Conservation (phyloP, 2,888 invertebrate species). For the Dasysyrphus tricinctus region DNA sequence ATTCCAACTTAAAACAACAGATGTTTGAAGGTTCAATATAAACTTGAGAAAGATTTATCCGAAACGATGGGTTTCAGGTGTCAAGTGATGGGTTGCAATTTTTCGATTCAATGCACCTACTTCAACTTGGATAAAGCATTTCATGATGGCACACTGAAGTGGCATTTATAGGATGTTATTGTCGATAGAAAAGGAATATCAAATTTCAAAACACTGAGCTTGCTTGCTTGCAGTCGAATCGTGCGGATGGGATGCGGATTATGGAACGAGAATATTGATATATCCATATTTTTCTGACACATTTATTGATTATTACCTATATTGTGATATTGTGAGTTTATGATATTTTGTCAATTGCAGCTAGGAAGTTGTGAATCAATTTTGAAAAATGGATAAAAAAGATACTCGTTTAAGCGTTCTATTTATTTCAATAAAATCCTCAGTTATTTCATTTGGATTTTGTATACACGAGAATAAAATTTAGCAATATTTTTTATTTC, state of each 20-base stretch:
- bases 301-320: no score
- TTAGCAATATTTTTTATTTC: no score
- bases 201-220: slow-evolving; percentile 36
- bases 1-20: slow-evolving; percentile 48
- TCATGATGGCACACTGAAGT: slow-evolving; percentile 22
- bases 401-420: not conserved
- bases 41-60: not conserved
- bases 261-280: not conserved
- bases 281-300: slow-evolving; percentile 8
- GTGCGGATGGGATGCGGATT: slow-evolving; percentile 15
- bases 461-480: no score
- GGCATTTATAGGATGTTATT: slow-evolving; percentile 42
- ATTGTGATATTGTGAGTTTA: not conserved
- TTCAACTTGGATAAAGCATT: slow-evolving; percentile 29
- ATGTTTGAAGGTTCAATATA: slow-evolving; percentile 47
- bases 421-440: not conserved
- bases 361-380: not conserved
- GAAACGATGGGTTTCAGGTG: slow-evolving; percentile 64
- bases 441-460: not conserved
- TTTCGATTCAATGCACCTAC: slow-evolving; percentile 55
- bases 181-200: slow-evolving; percentile 26
- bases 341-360: slow-evolving; percentile 23
- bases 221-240: not conserved
- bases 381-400: not conserved
- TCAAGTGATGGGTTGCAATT: slow-evolving; percentile 37